These are phyloP conservation scores for Folsomia manolachei DNA, from an alignment of 2,888 invertebrate species.

Conservation along the genomic window DNA sequence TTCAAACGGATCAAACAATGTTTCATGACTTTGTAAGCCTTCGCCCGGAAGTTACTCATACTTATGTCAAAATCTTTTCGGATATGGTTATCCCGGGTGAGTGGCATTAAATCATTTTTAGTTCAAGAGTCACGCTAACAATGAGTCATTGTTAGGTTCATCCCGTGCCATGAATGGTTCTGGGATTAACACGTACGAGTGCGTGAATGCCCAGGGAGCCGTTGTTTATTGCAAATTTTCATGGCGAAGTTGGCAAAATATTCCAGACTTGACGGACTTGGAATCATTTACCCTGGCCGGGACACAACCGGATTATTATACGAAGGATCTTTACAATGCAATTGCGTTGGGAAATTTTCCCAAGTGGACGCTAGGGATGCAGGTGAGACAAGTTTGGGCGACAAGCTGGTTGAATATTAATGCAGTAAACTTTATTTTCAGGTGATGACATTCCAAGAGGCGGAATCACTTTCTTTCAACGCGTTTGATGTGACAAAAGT, in stretches of 20 bases:
- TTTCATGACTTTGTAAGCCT: conserved; percentile 93
- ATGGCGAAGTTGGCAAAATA: conserved; percentile 73
- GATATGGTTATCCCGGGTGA: conserved; percentile 86
- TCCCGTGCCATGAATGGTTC: conserved; percentile 87
- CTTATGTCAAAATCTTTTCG: conserved; percentile 76
- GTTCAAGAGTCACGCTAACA: conserved; percentile 71
- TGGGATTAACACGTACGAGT: conserved; percentile 89
- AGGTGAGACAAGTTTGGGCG: too few relatives aligned
- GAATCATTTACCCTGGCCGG: conserved; percentile 69
- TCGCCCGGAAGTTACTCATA: conserved; percentile 82
- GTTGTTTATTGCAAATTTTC: conserved; percentile 72
- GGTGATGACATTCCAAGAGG: conserved; percentile 35
- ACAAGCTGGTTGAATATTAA: too few relatives aligned
- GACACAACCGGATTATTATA: conserved; percentile 69
- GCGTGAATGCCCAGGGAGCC: conserved; percentile 69
- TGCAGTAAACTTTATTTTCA: conserved; percentile 30
- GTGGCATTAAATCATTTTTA: background rate
- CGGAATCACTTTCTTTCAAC: conserved; percentile 15
- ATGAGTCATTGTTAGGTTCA: too few relatives aligned
- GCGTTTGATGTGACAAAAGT: conserved; percentile 37
- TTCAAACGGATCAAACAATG: conserved; percentile 91
- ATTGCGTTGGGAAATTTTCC: conserved; percentile 30
- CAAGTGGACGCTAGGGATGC: conserved; percentile 21
- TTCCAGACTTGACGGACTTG: conserved; percentile 70
- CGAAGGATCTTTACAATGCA: conserved; percentile 32